Percentiles rank a stretch among this genome's conserved stretches.
Evolutionary conservation across 2,797 vertebrate species (phyloP).

Genomic region (Trematomus bernacchii): DNA sequence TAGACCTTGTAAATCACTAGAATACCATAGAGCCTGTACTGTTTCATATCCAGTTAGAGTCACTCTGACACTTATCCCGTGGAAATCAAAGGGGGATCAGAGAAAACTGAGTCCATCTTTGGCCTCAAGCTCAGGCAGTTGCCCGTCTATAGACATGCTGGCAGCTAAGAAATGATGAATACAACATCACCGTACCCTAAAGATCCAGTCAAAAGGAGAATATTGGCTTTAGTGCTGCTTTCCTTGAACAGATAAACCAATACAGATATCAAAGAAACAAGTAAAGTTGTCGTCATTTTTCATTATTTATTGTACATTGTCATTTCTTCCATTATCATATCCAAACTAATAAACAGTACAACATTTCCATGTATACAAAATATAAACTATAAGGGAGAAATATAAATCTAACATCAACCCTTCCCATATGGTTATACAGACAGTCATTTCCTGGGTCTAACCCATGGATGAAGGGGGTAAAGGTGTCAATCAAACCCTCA

Average conservation of each 20-base stretch:
- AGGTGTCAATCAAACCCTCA: conserved; percentile 75
- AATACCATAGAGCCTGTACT: conserved; percentile 15
- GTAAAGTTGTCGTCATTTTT: conserved; percentile 45
- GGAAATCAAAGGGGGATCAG: conserved; percentile 61
- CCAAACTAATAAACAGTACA: conserved; percentile 80
- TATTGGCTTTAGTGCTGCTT: not conserved
- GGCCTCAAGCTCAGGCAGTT: conserved; percentile 57
- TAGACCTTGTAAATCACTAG: conserved; percentile 18
- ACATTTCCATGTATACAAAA: conserved; percentile 85
- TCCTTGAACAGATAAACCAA: not conserved
- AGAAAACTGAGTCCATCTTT: conserved; percentile 65
- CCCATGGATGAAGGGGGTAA: conserved; percentile 52
- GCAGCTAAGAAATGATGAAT: conserved; percentile 51
- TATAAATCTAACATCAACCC: conserved; percentile 76
- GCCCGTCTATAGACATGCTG: conserved; percentile 71
- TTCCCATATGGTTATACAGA: conserved; percentile 68
- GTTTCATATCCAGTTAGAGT: conserved; percentile 39
- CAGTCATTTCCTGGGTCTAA: conserved; percentile 68
- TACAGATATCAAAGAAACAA: conserved; percentile 44
- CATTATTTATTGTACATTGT: conserved; percentile 81
- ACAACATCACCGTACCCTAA: conserved; percentile 45
- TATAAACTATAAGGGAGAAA: conserved; percentile 80
- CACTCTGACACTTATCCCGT: conserved; percentile 63
- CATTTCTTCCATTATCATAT: conserved; percentile 73
- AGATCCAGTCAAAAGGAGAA: not conserved